These are phyloP conservation scores for Lepidurus couesii DNA, from an alignment of 1,140 invertebrate genomes.

Conservation along the genomic window DNA sequence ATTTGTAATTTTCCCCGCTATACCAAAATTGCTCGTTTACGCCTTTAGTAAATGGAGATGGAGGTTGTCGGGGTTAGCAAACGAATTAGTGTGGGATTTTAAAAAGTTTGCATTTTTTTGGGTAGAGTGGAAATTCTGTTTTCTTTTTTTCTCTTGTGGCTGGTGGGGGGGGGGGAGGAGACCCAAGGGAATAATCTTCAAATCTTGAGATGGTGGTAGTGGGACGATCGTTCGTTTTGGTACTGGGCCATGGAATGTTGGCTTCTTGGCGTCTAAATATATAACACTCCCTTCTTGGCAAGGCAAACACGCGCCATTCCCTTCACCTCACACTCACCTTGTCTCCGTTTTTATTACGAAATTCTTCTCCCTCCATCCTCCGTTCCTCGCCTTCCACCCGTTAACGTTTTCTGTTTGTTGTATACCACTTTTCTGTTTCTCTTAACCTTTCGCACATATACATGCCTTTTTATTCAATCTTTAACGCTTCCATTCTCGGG, in stretches of 20 bases:
- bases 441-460: neutral
- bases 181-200: constrained; percentile 5
- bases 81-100: neutral
- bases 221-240: constrained; percentile 17
- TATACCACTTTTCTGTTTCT: neutral
- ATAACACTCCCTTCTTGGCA: constrained; percentile 21
- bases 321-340: constrained; percentile 21
- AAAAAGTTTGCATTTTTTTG: neutral
- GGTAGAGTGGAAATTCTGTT: neutral
- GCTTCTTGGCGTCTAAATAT: constrained; percentile 22
- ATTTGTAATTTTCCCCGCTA: neutral
- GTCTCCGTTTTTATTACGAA: neutral
- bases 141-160: neutral
- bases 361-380: neutral
- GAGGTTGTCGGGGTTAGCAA: constrained; percentile 5
- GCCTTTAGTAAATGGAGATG: constrained; percentile 4
- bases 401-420: neutral
- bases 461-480: neutral
- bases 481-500: neutral
- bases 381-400: neutral
- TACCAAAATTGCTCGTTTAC: neutral
- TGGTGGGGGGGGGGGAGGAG: neutral
- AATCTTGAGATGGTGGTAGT: constrained; percentile 22
- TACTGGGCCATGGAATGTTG: constrained; percentile 14
- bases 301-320: constrained; percentile 20